A percentile compares a stretch with the other conserved stretches of the same genome.
Conservation (phyloP, 2,113 vertebrate species). For the Podiceps cristatus region DNA sequence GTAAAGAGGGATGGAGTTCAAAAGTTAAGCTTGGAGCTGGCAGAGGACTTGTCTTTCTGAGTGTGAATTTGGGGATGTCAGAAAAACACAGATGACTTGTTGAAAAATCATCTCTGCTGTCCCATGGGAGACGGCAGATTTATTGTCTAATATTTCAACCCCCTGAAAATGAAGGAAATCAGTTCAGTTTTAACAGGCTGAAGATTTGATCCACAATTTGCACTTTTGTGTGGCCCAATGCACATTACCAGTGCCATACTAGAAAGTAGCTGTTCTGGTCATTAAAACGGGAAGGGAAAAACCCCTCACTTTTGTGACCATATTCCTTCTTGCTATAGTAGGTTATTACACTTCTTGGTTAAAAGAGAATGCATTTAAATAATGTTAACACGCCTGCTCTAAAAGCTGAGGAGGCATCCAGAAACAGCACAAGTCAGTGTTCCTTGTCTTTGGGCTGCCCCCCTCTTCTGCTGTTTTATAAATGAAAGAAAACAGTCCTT, state of each 20-base stretch:
- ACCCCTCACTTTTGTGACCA: accelerated
- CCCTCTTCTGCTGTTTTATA: not conserved
- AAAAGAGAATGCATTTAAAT: not conserved
- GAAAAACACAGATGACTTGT: not conserved
- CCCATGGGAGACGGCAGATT: not conserved
- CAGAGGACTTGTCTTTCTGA: not conserved
- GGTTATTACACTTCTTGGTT: not conserved
- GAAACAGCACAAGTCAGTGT: not conserved
- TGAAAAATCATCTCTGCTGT: not conserved
- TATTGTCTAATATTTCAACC: not conserved
- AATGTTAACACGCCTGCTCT: not conserved
- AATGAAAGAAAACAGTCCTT: not conserved
- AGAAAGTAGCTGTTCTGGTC: not conserved
- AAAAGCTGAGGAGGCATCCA: not conserved
- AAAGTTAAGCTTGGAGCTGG: not conserved
- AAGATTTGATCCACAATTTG: not conserved
- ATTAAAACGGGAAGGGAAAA: not conserved
- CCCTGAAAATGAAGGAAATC: not conserved
- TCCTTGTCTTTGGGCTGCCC: not conserved
- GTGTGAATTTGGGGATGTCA: not conserved
- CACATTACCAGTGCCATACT: not conserved
- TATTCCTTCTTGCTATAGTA: not conserved
- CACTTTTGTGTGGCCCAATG: not conserved
- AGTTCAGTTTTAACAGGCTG: not conserved
- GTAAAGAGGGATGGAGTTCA: not conserved